Base-by-base conservation (phyloP, 2,113 vertebrate genomes). In the Cebidichthys violaceus region DNA sequence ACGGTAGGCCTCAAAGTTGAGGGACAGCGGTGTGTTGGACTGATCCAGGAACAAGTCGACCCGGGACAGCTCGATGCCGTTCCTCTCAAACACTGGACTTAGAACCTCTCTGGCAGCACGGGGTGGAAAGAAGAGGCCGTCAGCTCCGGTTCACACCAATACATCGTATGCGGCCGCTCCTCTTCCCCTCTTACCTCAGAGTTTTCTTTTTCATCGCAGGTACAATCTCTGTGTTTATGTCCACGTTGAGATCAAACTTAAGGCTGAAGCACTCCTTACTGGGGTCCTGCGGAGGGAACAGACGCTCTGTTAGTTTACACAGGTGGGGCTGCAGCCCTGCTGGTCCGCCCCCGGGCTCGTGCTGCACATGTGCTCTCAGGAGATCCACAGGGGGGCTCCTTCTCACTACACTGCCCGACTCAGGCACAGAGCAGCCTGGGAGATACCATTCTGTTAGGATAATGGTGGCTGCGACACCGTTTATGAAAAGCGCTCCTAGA, bases 201-300 rank as follows among this genome's bases (percentile, higher is more conserved):
- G 97, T 97, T 86, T 97, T 99, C 95, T 98, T 99, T 93, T 97
- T 99, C 93, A 96, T 82, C 0, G 98, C 98, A 0, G 98, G 98
- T 9, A 99, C 97, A 0, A 99, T 98, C 90, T 99, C 98, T 0
- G 95, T 96, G 90, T 97, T 96, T 0, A 97, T 92, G 88, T 97
- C 95, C 3, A 97, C 82, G 0, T 90, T 96, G 68, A 99, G 95
- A 91, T 99, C 98, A 6, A 99, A 99, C 92, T 98, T 99, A 50
- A 99, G 94, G 79, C 96, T 98, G 96, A 99, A 99, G 88, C 97
- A 99, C 89, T 99, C 97, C 88, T 97, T 98, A 79, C 97, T 98
- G 27, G 98, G 97, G 89, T 99, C 98, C 98, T 99, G 94, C 35
- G 84, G 61, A 71, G 73, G 72, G 70, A 68, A 74, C 64, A 86